Conservation (phyloP, 2,888 invertebrate genomes). For the Agrochola litura region DNA sequence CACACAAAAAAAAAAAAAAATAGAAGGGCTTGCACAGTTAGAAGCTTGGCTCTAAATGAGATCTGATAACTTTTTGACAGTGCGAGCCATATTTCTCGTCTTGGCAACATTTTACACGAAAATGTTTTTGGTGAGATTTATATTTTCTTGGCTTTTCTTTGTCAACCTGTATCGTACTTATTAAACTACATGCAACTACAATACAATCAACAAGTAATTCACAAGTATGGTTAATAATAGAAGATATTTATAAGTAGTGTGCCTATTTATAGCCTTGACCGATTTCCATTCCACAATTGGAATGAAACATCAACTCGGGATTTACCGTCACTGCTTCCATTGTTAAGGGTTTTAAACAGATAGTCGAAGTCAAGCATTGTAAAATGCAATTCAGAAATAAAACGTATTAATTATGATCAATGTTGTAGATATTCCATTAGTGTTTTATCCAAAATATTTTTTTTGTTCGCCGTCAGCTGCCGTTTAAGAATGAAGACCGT, state of each 20-base stretch:
- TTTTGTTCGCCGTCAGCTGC: background rate
- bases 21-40: too few relatives aligned
- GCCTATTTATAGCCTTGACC: conserved; percentile 38
- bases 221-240: conserved; percentile 25
- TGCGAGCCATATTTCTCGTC: too few relatives aligned
- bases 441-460: background rate
- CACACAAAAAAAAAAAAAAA: too few relatives aligned
- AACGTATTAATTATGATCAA: background rate
- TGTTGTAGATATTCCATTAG: background rate
- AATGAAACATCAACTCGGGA: conserved; percentile 16
- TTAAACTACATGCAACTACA: background rate
- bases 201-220: background rate
- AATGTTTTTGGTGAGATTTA: background rate
- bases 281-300: conserved; percentile 27
- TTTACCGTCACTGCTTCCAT: conserved; percentile 6
- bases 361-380: background rate
- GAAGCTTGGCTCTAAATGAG: too few relatives aligned
- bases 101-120: too few relatives aligned
- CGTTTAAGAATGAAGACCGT: background rate
- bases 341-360: conserved; percentile 7
- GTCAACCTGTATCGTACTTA: background rate
- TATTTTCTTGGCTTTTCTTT: background rate
- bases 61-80: too few relatives aligned
- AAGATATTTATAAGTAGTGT: conserved; percentile 11
- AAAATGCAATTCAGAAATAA: background rate